phyloP scores from a whole-genome alignment of 2,888 invertebrate genomes.

The Peribatodes rhomboidaria region DNA sequence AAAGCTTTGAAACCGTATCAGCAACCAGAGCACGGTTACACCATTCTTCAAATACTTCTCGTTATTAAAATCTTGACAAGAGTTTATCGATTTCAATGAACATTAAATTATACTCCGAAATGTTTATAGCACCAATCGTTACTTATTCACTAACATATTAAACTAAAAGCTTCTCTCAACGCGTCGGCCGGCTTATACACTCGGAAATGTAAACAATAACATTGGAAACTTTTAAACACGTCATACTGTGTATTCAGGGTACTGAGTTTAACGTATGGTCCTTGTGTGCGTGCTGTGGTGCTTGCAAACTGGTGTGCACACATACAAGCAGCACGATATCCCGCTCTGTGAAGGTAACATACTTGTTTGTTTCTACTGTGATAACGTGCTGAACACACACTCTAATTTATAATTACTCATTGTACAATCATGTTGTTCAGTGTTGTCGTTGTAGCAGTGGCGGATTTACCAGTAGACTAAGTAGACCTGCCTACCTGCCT shows the following conservation, averaged over 20 bases:
- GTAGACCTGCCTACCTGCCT: no score
- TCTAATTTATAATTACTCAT: no score
- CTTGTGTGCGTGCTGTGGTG: no score
- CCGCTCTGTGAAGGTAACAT: no score
- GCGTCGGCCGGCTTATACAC: slow-evolving; percentile 68
- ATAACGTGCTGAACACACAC: slow-evolving; percentile 7
- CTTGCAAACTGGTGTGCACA: no score
- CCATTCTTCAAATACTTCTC: slow-evolving; percentile 22
- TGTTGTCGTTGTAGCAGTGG: no score
- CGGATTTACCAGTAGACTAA: no score
- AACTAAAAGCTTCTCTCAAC: slow-evolving; percentile 80
- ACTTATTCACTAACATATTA: slow-evolving; percentile 56
- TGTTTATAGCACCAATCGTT: slow-evolving; percentile 45
- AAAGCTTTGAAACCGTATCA: slow-evolving; percentile 4
- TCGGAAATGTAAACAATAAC: slow-evolving; percentile 82
- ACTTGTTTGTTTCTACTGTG: no score
- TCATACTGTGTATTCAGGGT: slow-evolving; percentile 63
- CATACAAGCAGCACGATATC: no score
- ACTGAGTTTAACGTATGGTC: slow-evolving; percentile 11
- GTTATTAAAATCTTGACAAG: slow-evolving; percentile 24
- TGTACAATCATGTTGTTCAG: no score
- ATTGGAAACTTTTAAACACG: slow-evolving; percentile 82
- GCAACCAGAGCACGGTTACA: neutral
- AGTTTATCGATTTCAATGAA: slow-evolving; percentile 41
- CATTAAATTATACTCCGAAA: slow-evolving; percentile 26